Evolutionary conservation across 1,140 invertebrate genomes (phyloP).

Genomic region (Tachypleus tridentatus): DNA sequence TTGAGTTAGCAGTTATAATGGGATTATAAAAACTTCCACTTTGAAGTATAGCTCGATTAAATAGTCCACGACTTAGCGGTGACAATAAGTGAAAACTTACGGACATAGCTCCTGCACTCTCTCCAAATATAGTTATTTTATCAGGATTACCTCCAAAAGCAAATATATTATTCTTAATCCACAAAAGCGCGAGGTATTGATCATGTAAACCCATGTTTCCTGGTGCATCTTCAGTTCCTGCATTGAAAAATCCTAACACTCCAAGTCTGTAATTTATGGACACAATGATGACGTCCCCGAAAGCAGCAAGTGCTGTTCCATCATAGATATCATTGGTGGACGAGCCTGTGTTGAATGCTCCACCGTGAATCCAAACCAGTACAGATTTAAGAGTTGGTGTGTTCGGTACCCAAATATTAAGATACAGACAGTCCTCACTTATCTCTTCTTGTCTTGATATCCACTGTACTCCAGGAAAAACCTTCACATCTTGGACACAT

Average conservation of each 20-base stretch:
- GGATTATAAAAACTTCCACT: constrained; percentile 18
- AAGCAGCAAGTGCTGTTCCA: constrained; percentile 67
- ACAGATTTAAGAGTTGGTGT: constrained; percentile 6
- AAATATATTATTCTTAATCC: constrained; percentile 23
- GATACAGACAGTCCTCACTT: constrained; percentile 34
- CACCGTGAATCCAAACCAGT: constrained; percentile 19
- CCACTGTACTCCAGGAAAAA: not conserved
- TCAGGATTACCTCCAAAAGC: constrained; percentile 24
- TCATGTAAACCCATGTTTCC: constrained; percentile 39
- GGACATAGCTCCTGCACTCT: constrained; percentile 33
- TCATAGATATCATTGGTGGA: constrained; percentile 29
- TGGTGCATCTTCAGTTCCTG: constrained; percentile 21
- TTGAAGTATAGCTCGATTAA: constrained; percentile 33
- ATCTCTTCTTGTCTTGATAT: not conserved
- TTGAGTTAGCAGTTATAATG: not conserved
- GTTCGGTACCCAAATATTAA: constrained; percentile 33
- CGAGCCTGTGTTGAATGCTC: constrained; percentile 12
- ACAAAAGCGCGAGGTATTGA: constrained; percentile 22
- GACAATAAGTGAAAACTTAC: constrained; percentile 33
- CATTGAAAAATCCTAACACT: constrained; percentile 29
- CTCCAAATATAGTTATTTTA: constrained; percentile 41
- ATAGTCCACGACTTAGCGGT: constrained; percentile 22
- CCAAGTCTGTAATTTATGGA: constrained; percentile 43
- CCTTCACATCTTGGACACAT: no score
- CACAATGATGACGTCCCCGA: constrained; percentile 45